phyloP scores from a whole-genome alignment of 2,888 invertebrate genomes.

The Anthophora plumipes region DNA sequence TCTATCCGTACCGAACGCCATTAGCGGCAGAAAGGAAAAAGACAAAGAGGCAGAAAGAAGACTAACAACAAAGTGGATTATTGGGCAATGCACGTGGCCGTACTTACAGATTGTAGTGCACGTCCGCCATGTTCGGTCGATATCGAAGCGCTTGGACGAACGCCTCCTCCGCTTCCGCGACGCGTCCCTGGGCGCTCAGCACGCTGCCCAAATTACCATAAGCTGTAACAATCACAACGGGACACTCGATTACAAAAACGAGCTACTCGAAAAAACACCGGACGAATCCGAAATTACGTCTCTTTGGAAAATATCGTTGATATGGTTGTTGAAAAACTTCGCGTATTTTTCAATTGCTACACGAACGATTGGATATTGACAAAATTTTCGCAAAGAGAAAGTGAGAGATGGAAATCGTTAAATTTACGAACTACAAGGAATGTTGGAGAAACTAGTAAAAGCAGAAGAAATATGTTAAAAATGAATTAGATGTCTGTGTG shows the following conservation, averaged over 20 bases:
- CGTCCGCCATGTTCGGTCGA: conserved; percentile 99
- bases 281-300: not conserved
- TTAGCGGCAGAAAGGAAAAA: conserved; percentile 33
- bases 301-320: too few relatives aligned
- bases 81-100: conserved; percentile 49
- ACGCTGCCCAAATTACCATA: conserved; percentile 99
- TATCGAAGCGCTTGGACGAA: conserved; percentile 95
- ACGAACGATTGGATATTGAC: too few relatives aligned
- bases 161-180: conserved; percentile 95
- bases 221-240: conserved; percentile 87
- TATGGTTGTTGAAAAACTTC: too few relatives aligned
- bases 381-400: too few relatives aligned
- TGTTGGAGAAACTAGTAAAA: too few relatives aligned
- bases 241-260: conserved; percentile 33
- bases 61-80: conserved; percentile 55
- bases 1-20: conserved; percentile 1
- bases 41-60: not conserved
- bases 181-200: conserved; percentile 94
- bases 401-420: too few relatives aligned
- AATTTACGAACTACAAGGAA: too few relatives aligned
- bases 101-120: conserved; percentile 99
- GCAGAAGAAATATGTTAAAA: too few relatives aligned
- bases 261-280: not conserved
- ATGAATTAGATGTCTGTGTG: too few relatives aligned
- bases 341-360: too few relatives aligned